Evolutionary conservation across 2,888 invertebrate species (phyloP), one percentile per base, ranked within the genome.

Genomic region (Eledone cirrhosa): DNA sequence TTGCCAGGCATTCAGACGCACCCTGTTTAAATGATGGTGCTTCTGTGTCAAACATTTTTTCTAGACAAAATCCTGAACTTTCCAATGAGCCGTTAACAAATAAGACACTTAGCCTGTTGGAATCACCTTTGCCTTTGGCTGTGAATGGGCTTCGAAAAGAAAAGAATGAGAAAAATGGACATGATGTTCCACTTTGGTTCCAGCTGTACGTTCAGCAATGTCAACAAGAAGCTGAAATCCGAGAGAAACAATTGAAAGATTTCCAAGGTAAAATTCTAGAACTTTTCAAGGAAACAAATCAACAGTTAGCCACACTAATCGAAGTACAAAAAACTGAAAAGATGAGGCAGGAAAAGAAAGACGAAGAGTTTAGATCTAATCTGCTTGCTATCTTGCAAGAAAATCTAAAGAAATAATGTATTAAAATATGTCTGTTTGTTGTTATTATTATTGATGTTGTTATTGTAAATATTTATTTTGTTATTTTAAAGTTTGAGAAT

Each of bases 231-330:
- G 33, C 72, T 41, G 33, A 31, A 13, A n/a, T 41, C 13, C 72
- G 41, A 29, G 72, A 31, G 11, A 72, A 72, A 72, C 72, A n/a
- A 41, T n/a, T 33, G 19, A 33, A 33, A 8, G 72, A 72, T 41
- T 72, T 72, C n/a, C 72, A 72, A 22, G 31, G n/a, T 72, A 41
- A 31, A n/a, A n/a, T 72, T 33, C 72, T 72, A 11, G 72, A 41
- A 22, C 72, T 72, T 72, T 22, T 72, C 31, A 31, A 41, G 2
- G 72, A 72, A 41, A 72, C 72, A 13, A 72, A 72, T 41, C 72
- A 72, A 22, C 72, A 72, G 11, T 72, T 72, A 33, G 72, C 72
- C 29, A 72, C 72, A 2, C 22, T 72, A 41, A 72, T 72, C 5
- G 31, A 33, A 22, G 41, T 72, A n/a, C 72, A 72, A 33, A 33